phyloP scores from a whole-genome alignment of 1,140 invertebrate genomes.

The Cydia strobilella region DNA sequence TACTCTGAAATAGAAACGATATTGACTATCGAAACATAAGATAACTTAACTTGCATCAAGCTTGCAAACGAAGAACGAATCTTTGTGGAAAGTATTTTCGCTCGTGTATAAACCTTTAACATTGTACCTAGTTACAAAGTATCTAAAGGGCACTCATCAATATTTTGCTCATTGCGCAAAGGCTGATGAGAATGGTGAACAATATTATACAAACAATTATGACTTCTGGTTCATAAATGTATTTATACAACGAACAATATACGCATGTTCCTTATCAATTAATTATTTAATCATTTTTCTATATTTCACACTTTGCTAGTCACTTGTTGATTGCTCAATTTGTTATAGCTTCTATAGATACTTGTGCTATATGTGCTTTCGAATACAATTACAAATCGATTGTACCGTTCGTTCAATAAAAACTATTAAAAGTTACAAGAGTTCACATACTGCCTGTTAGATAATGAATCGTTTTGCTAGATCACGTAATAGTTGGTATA shows the following conservation, averaged over 20 bases:
- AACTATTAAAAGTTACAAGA: conserved; percentile 36
- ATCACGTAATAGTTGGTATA: conserved; percentile 38
- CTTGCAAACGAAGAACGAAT: no score
- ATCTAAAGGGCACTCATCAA: no score
- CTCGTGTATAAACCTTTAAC: no score
- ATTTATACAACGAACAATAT: neutral
- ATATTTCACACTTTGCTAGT: conserved; percentile 26
- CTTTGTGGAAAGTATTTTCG: no score
- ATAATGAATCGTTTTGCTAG: conserved; percentile 36
- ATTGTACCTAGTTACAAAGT: no score
- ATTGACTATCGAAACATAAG: neutral
- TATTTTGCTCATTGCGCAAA: neutral
- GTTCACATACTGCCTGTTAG: conserved; percentile 44
- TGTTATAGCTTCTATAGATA: conserved; percentile 54
- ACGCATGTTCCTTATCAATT: neutral
- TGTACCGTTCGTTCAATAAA: conserved; percentile 44
- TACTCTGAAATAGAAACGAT: neutral
- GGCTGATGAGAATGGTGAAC: neutral
- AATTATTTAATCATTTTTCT: neutral
- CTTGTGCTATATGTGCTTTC: conserved; percentile 64
- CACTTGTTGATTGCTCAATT: conserved; percentile 40
- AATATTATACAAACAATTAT: neutral
- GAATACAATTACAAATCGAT: conserved; percentile 62
- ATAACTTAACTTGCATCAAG: no score
- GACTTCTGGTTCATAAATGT: neutral